Base-by-base conservation (phyloP, 2,797 vertebrate species). In the Protonibea diacanthus region DNA sequence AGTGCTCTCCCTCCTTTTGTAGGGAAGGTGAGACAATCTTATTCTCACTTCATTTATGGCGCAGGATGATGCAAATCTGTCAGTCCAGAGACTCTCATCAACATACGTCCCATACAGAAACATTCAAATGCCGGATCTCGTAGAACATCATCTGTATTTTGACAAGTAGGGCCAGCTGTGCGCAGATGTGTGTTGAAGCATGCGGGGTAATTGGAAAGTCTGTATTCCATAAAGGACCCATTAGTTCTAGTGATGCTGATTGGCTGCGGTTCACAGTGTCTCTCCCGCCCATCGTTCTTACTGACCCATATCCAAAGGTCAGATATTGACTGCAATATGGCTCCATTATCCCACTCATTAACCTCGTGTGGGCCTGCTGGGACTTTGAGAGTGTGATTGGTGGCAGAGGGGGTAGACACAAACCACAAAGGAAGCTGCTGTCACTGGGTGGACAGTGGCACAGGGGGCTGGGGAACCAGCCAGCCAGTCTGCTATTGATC, bases 401-500 rank as follows among this genome's bases (percentile, higher is more conserved):
- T 75, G 74, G 78, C 82, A 72, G 69, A 64, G 44, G 57, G 57
- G 47, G 70, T 70, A 75, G 59, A 74, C 76, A 60, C 66, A 51
- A 75, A 84, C 38, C 71, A 85, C 78, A 89, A 80, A 91, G 66
- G 76, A 83, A 72, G 58, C 71, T 60, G 76, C 85, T 84, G 88
- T 93, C 90, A 84, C 76, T 23, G 83, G 77, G 73, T 71, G 84
- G 88, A 90, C 89, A 71, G 81, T 82, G 85, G 89, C 67, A 75
- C 71, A 74, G 51, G 81, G 83, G 80, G 63, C 72, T 71, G 60
- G 58, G 21, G 84, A 86, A 87, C 74, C 73, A 77, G 87, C 83
- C 76, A 85, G 77, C 69, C 80, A 89, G 91, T 81, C 86, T 78
- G 80, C 91, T 92, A 95, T 95, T 94, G 95, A 95, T 95, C 95